Percentiles rank a stretch among this genome's conserved stretches.
These are phyloP conservation scores for Bufotes viridis DNA, from an alignment of 2,797 vertebrate genomes.

Conservation along the genomic window DNA sequence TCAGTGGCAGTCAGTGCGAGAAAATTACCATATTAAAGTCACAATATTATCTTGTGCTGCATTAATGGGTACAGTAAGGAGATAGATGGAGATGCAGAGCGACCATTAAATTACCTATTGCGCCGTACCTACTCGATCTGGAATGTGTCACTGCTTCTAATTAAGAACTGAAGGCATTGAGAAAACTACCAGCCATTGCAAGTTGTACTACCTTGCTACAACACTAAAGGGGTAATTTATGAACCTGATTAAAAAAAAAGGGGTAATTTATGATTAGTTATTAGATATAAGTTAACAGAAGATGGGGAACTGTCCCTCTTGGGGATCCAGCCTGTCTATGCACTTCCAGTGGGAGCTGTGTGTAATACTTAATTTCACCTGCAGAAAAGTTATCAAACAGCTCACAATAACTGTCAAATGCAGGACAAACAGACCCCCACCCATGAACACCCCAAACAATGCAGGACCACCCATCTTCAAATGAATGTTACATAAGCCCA, in stretches of 20 bases:
- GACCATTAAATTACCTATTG: slow-evolving; percentile 85
- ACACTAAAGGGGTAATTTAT: background rate
- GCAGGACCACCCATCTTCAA: too few species aligned
- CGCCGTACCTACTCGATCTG: slow-evolving; percentile 74
- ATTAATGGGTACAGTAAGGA: slow-evolving; percentile 74
- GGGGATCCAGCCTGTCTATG: too few species aligned
- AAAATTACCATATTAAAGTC: slow-evolving; percentile 87
- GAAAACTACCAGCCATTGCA: background rate
- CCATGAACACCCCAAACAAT: too few species aligned
- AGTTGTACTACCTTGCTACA: background rate
- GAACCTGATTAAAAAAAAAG: too few species aligned
- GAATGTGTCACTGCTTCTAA: slow-evolving; percentile 82
- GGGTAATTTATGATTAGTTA: background rate
- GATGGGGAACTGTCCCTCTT: too few species aligned
- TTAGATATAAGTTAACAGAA: background rate
- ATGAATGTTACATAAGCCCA: too few species aligned
- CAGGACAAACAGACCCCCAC: too few species aligned
- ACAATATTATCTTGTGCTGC: slow-evolving; percentile 78
- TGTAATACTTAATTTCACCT: too few species aligned
- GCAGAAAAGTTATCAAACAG: too few species aligned
- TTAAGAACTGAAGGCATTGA: slow-evolving; percentile 78
- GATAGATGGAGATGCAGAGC: slow-evolving; percentile 80
- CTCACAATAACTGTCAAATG: too few species aligned
- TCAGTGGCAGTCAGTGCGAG: slow-evolving; percentile 82
- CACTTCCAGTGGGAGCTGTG: too few species aligned